A percentile compares a stretch with the other conserved stretches of the same genome.
phyloP scores from a whole-genome alignment of 2,888 invertebrate genomes.

The Agriopis marginaria region DNA sequence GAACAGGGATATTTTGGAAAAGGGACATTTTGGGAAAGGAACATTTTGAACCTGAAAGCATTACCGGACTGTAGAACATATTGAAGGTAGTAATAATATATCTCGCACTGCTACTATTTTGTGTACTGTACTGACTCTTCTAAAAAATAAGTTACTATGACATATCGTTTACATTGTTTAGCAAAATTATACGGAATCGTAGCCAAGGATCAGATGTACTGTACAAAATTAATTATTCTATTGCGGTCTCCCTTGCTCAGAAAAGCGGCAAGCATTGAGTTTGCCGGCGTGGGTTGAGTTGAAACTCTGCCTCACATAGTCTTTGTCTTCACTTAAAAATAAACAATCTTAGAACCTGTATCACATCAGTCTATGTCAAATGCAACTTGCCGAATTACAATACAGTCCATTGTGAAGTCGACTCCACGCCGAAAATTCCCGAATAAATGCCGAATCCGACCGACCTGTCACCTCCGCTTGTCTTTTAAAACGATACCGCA shows the following conservation, averaged over 20 bases:
- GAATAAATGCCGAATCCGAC: slow-evolving; percentile 77
- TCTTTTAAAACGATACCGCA: slow-evolving; percentile 78
- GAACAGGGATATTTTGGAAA: no score
- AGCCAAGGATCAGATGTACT: not conserved
- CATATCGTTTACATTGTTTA: no score
- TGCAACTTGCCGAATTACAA: slow-evolving; percentile 60
- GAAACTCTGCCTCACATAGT: slow-evolving; percentile 1
- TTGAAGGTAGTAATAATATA: no score
- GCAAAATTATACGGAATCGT: not conserved
- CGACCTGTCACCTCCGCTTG: slow-evolving; percentile 76
- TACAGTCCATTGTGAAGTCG: slow-evolving; percentile 74
- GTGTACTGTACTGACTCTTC: no score
- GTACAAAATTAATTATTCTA: not conserved
- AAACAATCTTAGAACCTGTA: slow-evolving; percentile 52
- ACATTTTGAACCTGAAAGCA: no score
- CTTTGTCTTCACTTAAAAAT: slow-evolving; percentile 25
- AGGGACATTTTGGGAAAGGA: no score
- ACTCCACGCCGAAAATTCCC: slow-evolving; percentile 68
- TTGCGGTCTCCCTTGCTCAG: not conserved
- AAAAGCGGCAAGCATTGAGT: not conserved
- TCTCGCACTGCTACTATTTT: no score
- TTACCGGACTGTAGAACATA: no score
- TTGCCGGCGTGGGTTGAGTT: not conserved
- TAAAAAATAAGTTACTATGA: no score
- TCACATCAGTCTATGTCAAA: slow-evolving; percentile 72